Percentiles rank a stretch among this genome's conserved stretches.
Evolutionary conservation across 2,113 vertebrate species (phyloP).

Genomic region (Ameiurus melas): DNA sequence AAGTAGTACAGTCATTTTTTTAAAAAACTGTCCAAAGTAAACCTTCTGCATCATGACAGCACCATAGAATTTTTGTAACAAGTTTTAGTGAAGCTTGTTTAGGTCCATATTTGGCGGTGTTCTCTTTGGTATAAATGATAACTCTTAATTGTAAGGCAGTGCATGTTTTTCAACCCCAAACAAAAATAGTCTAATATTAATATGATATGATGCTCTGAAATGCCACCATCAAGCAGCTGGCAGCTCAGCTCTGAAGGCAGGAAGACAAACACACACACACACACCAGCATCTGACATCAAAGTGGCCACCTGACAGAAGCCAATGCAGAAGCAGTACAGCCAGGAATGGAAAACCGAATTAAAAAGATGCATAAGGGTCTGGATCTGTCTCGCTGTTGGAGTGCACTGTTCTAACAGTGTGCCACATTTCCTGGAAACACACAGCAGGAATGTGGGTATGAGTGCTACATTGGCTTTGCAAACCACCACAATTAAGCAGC

Average conservation of each 20-base stretch:
- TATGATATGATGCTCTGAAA: not conserved
- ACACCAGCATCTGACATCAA: constrained; percentile 9
- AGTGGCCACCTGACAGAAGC: constrained; percentile 30
- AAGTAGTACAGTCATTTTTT: not conserved
- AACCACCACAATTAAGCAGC: not conserved
- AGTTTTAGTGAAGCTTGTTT: not conserved
- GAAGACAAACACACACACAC: constrained; percentile 38
- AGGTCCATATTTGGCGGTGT: not conserved
- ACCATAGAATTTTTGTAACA: not conserved
- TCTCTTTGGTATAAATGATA: not conserved
- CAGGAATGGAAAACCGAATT: constrained; percentile 12
- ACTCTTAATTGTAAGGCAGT: not conserved
- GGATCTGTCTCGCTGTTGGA: constrained; percentile 1
- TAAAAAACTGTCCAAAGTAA: not conserved
- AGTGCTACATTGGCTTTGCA: not conserved
- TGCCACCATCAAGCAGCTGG: not conserved
- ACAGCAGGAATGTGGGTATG: not conserved
- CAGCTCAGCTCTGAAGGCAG: constrained; percentile 5
- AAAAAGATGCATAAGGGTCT: constrained; percentile 13
- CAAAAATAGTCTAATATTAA: not conserved
- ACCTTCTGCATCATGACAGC: constrained; percentile 3
- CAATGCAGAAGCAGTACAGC: constrained; percentile 11
- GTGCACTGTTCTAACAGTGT: not conserved
- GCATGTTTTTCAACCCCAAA: not conserved
- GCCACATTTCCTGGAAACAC: constrained; percentile 15